Percentiles rank a stretch among this genome's conserved stretches.
phyloP scores from a whole-genome alignment of 2,113 vertebrate species.

The Tinamus guttatus region DNA sequence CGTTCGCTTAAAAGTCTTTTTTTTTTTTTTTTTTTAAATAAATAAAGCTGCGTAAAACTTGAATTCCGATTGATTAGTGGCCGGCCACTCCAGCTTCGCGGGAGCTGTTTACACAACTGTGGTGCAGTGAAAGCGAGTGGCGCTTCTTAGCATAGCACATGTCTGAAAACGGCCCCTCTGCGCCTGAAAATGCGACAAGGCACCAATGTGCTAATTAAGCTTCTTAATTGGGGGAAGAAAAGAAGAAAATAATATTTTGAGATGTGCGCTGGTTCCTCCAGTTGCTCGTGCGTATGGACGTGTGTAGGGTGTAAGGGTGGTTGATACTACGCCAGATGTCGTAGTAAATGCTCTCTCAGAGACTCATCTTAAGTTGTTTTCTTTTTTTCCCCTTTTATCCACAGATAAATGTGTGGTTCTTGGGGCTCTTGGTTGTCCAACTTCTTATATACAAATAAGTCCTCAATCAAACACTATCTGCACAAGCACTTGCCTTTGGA shows the following conservation, averaged over 20 bases:
- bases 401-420: not conserved
- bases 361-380: not conserved
- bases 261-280: not conserved
- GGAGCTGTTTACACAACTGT: not conserved
- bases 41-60: not conserved
- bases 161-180: constrained; percentile 13
- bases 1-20: not conserved
- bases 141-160: constrained; percentile 43
- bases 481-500: not conserved
- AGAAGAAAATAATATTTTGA: not conserved
- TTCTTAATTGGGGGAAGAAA: not conserved
- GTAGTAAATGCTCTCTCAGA: not conserved
- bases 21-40: not conserved
- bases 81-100: not conserved
- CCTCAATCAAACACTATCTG: not conserved
- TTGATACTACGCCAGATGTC: not conserved
- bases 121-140: not conserved
- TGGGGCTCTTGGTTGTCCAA: not conserved
- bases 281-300: not conserved
- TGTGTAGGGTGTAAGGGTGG: not conserved
- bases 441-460: not conserved
- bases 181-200: constrained; percentile 15
- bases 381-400: not conserved
- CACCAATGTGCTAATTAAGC: constrained; percentile 2
- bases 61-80: not conserved